These are phyloP conservation scores for Scelioninae gen. 2 DNA, from an alignment of 2,888 invertebrate genomes.

Conservation along the genomic window DNA sequence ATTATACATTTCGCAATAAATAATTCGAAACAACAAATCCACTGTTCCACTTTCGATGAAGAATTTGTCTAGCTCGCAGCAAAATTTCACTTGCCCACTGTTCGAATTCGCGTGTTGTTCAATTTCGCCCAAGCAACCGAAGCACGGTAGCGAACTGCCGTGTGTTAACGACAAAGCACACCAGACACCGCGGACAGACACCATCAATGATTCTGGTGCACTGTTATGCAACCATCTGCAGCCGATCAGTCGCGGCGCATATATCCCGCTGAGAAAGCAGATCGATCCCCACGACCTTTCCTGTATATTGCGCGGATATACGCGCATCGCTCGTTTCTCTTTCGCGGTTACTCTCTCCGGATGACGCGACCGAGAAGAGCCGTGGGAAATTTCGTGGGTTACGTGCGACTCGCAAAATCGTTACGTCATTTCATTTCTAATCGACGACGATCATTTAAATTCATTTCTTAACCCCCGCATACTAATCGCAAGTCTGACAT, in stretches of 20 bases:
- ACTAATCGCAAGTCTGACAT: slow-evolving; percentile 24
- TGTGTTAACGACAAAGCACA: slow-evolving; percentile 48
- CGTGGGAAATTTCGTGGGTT: slow-evolving; percentile 60
- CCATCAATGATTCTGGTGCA: slow-evolving; percentile 46
- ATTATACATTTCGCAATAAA: no score
- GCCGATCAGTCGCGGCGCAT: slow-evolving; percentile 45
- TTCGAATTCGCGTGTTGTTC: background rate
- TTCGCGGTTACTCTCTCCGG: slow-evolving; percentile 53
- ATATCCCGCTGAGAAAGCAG: slow-evolving; percentile 64
- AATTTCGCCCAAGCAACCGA: slow-evolving; percentile 6
- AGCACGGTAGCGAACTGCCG: slow-evolving; percentile 41
- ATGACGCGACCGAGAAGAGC: slow-evolving; percentile 49
- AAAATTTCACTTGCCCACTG: slow-evolving; percentile 9
- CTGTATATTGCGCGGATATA: slow-evolving; percentile 59
- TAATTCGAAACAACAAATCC: no score
- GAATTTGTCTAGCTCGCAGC: slow-evolving; percentile 12
- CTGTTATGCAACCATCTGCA: slow-evolving; percentile 51
- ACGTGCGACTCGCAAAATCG: slow-evolving; percentile 51
- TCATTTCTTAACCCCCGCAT: slow-evolving; percentile 25
- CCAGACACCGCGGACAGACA: slow-evolving; percentile 34
- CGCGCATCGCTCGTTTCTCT: slow-evolving; percentile 61
- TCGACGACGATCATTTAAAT: slow-evolving; percentile 37
- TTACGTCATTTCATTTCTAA: slow-evolving; percentile 47
- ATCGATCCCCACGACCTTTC: slow-evolving; percentile 62
- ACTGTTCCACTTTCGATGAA: no score